These are phyloP conservation scores for Serrognathus titanus DNA, from an alignment of 2,888 invertebrate species.

Conservation along the genomic window DNA sequence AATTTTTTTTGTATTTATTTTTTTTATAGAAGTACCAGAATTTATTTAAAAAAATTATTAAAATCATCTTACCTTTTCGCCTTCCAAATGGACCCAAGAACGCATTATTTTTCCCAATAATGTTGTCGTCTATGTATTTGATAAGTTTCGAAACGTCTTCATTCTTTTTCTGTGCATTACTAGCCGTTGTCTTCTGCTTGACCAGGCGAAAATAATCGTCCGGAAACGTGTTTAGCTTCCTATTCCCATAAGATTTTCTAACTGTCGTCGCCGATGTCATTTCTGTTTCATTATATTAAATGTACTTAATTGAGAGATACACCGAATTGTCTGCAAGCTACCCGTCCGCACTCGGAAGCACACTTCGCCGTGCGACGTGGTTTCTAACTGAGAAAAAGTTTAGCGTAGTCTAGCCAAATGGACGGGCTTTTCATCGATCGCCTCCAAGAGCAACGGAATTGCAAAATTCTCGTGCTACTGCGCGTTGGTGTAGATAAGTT, in stretches of 20 bases:
- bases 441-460: neutral
- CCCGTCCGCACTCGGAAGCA: neutral
- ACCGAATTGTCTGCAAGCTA: neutral
- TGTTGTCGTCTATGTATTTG: conserved; percentile 75
- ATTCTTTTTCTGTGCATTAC: conserved; percentile 49
- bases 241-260: conserved; percentile 48
- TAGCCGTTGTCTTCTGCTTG: conserved; percentile 46
- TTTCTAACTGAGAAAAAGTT: conserved; percentile 9
- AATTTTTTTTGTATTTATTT: no score
- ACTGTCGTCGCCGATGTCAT: conserved; percentile 47
- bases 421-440: conserved; percentile 1
- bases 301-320: conserved; percentile 5
- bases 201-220: conserved; percentile 46
- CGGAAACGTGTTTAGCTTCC: conserved; percentile 44
- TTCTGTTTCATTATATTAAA: conserved; percentile 31
- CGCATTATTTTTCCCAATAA: conserved; percentile 76
- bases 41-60: neutral
- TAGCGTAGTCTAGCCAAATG: neutral
- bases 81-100: conserved; percentile 82
- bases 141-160: conserved; percentile 70
- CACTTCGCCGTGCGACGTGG: neutral
- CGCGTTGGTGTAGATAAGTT: neutral
- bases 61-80: conserved; percentile 64
- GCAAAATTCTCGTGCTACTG: conserved; percentile 4
- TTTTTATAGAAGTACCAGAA: no score